Conservation (phyloP, 2,888 invertebrate species). For the Syritta pipiens region DNA sequence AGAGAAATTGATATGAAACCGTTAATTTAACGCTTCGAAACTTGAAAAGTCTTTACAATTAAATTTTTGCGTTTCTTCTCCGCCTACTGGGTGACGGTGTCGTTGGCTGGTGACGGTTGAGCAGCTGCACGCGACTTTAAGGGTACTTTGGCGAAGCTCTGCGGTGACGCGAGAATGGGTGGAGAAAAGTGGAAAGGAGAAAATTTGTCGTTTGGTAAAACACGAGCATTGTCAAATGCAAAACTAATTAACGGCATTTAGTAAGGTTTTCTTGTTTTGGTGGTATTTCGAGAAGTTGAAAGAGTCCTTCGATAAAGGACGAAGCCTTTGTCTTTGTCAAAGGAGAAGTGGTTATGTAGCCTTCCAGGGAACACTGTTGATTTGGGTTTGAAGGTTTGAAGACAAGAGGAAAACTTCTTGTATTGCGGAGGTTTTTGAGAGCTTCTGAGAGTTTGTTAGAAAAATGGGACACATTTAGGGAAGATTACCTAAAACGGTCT, state of each 20-base stretch:
- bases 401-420: too few relatives aligned
- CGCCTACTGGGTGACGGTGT: conserved; percentile 29
- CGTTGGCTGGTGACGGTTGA: conserved; percentile 49
- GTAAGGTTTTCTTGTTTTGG: neutral
- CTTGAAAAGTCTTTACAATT: conserved; percentile 57
- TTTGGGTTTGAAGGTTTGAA: too few relatives aligned
- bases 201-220: conserved; percentile 41
- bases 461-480: too few relatives aligned
- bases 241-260: conserved; percentile 45
- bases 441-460: too few relatives aligned
- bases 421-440: too few relatives aligned
- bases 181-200: conserved; percentile 12
- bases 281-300: neutral
- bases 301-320: too few relatives aligned
- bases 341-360: too few relatives aligned
- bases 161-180: too few relatives aligned
- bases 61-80: conserved; percentile 36
- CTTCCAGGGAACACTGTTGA: too few relatives aligned
- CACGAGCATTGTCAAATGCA: conserved; percentile 39
- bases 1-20: conserved; percentile 51
- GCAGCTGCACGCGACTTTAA: conserved; percentile 69
- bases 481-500: too few relatives aligned
- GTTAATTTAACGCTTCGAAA: conserved; percentile 52
- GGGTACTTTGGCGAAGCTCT: too few relatives aligned
- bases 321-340: too few relatives aligned